phyloP scores from a whole-genome alignment of 2,888 invertebrate species.

The Xestia rhomboidea region DNA sequence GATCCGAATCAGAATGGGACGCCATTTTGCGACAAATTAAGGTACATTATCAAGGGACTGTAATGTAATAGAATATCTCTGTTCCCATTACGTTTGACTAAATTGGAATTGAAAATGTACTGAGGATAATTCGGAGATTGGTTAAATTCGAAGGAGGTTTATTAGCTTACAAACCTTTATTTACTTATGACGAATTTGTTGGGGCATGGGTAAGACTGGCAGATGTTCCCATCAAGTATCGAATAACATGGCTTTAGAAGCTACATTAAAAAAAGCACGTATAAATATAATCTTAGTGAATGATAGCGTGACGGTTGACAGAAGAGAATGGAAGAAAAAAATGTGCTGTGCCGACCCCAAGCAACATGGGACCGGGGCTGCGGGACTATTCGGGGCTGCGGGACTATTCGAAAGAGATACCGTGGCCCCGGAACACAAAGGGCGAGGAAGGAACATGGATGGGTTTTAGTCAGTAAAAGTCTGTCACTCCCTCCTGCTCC shows the following conservation, averaged over 20 bases:
- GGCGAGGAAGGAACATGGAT: no score
- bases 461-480: no score
- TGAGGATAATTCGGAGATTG: conserved; percentile 31
- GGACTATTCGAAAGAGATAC: no score
- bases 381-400: no score
- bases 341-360: no score
- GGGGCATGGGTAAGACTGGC: neutral
- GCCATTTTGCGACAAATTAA: conserved; percentile 67
- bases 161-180: conserved; percentile 31
- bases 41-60: conserved; percentile 65
- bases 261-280: neutral
- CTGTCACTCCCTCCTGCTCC: no score
- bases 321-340: no score
- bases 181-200: conserved; percentile 18
- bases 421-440: no score
- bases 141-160: conserved; percentile 31
- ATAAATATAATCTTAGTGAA: no score
- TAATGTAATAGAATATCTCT: conserved; percentile 62
- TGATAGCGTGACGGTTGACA: no score
- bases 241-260: neutral
- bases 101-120: conserved; percentile 59
- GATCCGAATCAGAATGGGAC: conserved; percentile 60
- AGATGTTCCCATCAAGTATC: neutral
- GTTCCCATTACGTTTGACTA: conserved; percentile 62
- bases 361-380: no score